Evolutionary conservation across 2,888 invertebrate species (phyloP).

Genomic region (Oscheius sp.): DNA sequence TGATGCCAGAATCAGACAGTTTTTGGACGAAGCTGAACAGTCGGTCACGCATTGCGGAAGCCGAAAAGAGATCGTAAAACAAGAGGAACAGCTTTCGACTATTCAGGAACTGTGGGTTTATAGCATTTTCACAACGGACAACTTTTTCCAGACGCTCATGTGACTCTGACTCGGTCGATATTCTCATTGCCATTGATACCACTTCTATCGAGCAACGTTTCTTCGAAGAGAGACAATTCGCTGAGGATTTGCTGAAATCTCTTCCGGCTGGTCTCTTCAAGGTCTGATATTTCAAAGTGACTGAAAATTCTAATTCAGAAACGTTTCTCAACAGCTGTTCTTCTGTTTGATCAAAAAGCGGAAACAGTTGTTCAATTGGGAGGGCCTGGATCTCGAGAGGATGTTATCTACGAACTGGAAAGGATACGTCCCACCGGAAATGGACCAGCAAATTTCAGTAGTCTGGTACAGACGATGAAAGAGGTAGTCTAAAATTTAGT

Average conservation of each 20-base stretch:
- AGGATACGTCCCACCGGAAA: background rate
- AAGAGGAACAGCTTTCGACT: constrained; percentile 8
- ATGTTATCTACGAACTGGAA: constrained; percentile 26
- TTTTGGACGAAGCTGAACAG: constrained; percentile 50
- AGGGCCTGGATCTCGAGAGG: background rate
- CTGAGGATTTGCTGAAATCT: constrained; percentile 53
- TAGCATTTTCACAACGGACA: background rate
- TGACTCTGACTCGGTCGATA: constrained; percentile 54
- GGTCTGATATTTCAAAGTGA: constrained; percentile 25
- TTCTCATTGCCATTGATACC: constrained; percentile 61
- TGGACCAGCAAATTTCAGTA: constrained; percentile 1
- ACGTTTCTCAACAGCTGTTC: constrained; percentile 1
- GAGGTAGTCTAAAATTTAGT: background rate
- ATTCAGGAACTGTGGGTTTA: constrained; percentile 12
- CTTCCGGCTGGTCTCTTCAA: constrained; percentile 55
- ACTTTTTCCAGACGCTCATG: background rate
- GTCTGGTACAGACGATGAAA: background rate
- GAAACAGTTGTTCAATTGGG: constrained; percentile 8
- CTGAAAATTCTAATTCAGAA: background rate
- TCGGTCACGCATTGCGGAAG: constrained; percentile 15
- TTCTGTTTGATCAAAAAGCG: constrained; percentile 6
- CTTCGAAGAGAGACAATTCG: constrained; percentile 54
- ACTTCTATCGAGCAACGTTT: constrained; percentile 53
- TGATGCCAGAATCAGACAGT: constrained; percentile 58
- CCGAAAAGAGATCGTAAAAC: background rate